Evolutionary conservation across 2,113 vertebrate species (phyloP).

Genomic region (Riparia riparia): DNA sequence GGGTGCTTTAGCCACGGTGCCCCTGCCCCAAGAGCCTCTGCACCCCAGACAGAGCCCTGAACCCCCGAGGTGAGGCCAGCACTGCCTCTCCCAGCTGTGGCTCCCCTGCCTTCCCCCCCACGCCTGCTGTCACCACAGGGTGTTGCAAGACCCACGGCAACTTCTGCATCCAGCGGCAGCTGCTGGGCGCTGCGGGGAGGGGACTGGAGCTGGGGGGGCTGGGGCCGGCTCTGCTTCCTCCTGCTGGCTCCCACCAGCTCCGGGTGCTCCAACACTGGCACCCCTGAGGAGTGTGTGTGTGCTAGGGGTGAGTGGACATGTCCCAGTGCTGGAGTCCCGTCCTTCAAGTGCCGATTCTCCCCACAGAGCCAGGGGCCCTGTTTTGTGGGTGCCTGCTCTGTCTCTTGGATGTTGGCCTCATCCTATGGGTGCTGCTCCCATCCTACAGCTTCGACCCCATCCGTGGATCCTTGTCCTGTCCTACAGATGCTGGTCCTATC

Average conservation of each 20-base stretch:
- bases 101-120: not conserved
- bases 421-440: not conserved
- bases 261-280: fast-evolving
- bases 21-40: not conserved
- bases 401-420: not conserved
- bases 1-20: fast-evolving
- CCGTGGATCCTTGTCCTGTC: not conserved
- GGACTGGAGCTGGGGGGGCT: no score
- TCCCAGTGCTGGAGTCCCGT: not conserved
- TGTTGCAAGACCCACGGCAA: not conserved
- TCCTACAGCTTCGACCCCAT: not conserved
- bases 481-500: fast-evolving
- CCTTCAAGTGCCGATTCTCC: not conserved
- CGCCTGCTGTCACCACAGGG: not conserved
- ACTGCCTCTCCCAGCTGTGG: not conserved
- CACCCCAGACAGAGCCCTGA: not conserved
- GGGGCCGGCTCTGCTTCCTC: not conserved
- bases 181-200: not conserved
- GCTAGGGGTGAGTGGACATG: fast-evolving
- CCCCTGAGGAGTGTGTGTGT: not conserved
- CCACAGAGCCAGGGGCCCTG: fast-evolving
- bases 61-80: not conserved
- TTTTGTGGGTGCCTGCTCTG: not conserved
- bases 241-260: not conserved
- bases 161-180: not conserved